phyloP scores from a whole-genome alignment of 2,113 vertebrate species.

The Syrmaticus mikado region DNA sequence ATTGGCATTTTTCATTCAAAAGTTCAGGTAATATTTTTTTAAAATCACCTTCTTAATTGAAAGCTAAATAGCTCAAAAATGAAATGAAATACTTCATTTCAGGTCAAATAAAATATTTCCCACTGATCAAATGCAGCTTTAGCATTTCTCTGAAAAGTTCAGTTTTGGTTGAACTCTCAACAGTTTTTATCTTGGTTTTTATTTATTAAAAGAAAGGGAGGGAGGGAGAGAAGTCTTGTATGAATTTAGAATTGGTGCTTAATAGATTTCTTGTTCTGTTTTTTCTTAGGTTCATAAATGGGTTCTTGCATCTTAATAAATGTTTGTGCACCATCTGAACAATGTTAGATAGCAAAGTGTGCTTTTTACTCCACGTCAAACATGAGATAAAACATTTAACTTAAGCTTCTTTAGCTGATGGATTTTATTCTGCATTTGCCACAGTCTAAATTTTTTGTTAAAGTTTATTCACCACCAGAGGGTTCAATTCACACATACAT shows the following conservation, averaged over 20 bases:
- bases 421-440: neutral
- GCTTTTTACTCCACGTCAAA: neutral
- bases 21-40: conserved; percentile 26
- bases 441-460: neutral
- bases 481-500: conserved; percentile 27
- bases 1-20: conserved; percentile 28
- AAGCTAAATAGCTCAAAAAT: neutral
- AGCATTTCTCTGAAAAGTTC: neutral
- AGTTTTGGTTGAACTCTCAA: neutral
- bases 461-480: conserved; percentile 45
- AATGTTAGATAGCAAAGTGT: neutral
- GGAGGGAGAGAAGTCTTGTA: neutral
- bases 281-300: neutral
- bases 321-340: neutral
- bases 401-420: neutral
- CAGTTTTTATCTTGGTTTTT: neutral
- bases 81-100: neutral
- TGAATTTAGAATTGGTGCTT: neutral
- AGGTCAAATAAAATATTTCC: conserved; percentile 1
- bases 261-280: neutral
- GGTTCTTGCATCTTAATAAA: neutral
- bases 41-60: neutral
- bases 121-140: neutral
- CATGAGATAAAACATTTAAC: neutral
- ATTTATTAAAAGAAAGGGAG: neutral